phyloP scores from a whole-genome alignment of 2,113 vertebrate species.

The Narcine bancroftii region DNA sequence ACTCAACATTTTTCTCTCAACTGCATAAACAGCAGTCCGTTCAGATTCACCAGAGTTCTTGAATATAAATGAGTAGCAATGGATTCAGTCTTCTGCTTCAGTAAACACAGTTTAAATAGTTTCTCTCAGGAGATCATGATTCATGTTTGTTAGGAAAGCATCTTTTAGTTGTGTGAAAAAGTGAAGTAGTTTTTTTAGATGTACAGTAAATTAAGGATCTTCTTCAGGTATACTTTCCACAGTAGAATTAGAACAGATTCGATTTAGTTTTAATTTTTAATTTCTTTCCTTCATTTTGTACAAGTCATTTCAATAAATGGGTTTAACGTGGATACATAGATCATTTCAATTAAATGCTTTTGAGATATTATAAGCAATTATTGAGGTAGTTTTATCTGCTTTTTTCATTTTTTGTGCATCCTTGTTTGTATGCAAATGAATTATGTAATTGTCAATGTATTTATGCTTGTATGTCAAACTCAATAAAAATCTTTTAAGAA shows the following conservation, averaged over 20 bases:
- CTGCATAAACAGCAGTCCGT: not conserved
- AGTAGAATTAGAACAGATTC: not conserved
- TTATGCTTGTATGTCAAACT: too few species aligned
- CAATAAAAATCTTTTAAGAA: too few species aligned
- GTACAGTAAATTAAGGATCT: not conserved
- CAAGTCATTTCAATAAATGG: too few species aligned
- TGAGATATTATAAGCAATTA: too few species aligned
- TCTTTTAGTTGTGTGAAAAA: not conserved
- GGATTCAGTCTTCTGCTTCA: conserved; percentile 24
- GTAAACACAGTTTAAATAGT: conserved; percentile 22
- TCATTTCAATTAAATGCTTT: too few species aligned
- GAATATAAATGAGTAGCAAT: conserved; percentile 31
- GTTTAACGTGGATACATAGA: too few species aligned
- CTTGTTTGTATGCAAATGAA: too few species aligned
- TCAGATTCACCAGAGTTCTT: not conserved
- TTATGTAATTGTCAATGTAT: too few species aligned
- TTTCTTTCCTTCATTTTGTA: too few species aligned
- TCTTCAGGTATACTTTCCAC: not conserved
- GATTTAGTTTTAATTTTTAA: too few species aligned
- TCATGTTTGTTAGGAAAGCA: conserved; percentile 25
- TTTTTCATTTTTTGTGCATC: too few species aligned
- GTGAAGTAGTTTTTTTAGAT: not conserved
- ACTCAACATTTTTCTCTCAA: not conserved
- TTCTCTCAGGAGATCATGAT: conserved; percentile 24
- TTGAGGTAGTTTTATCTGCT: too few species aligned